Evolutionary conservation across 2,113 vertebrate genomes (phyloP).

Genomic region (Paraplagusia blochii): DNA sequence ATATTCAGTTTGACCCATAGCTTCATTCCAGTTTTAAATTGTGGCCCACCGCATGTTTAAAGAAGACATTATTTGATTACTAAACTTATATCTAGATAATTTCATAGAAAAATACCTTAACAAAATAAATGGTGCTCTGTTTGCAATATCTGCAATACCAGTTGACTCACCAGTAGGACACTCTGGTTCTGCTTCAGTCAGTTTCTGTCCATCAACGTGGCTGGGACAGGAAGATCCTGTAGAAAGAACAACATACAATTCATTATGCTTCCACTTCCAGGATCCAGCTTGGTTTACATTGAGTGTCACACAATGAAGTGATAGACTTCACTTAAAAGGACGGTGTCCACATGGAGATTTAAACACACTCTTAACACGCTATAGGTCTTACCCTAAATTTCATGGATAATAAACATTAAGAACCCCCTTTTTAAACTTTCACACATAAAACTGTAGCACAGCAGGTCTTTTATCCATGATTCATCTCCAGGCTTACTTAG

Average conservation of each 20-base stretch:
- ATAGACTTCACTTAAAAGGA: constrained; percentile 10
- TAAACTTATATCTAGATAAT: too few species aligned
- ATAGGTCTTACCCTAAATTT: constrained; percentile 9
- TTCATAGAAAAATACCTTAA: too few species aligned
- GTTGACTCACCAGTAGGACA: constrained; percentile 16
- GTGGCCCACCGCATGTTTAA: too few species aligned
- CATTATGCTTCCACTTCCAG: constrained; percentile 21
- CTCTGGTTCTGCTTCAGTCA: constrained; percentile 5
- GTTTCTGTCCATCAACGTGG: not conserved
- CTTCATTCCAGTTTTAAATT: too few species aligned
- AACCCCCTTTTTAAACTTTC: not conserved
- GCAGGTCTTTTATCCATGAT: constrained; percentile 9
- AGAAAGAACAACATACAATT: constrained; percentile 26
- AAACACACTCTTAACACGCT: constrained; percentile 6
- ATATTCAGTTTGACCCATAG: too few species aligned
- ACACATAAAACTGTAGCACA: not conserved
- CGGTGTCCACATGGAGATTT: constrained; percentile 4
- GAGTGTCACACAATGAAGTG: constrained; percentile 22
- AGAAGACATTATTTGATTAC: too few species aligned
- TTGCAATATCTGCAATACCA: too few species aligned
- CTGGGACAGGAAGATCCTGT: constrained; percentile 16
- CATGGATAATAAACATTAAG: not conserved
- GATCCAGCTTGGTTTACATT: constrained; percentile 22
- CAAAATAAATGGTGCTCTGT: too few species aligned
- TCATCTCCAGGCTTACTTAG: constrained; percentile 11